Evolutionary conservation across 2,888 invertebrate genomes (phyloP).

Genomic region (Osmoderma eremita): DNA sequence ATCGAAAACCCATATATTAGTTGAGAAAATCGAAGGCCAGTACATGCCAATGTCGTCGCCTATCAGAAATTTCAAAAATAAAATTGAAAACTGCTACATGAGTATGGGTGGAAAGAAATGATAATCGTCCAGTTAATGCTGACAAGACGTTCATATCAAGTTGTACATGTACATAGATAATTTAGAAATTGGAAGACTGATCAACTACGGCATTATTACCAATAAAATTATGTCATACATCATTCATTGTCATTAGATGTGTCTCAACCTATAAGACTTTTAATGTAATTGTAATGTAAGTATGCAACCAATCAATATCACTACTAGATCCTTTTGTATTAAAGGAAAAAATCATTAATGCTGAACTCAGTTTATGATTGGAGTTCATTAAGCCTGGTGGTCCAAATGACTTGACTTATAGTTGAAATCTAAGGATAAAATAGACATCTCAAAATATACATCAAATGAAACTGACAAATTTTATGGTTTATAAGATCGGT

Average conservation of each 20-base stretch:
- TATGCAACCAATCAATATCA: no score
- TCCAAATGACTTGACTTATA: no score
- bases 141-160: constrained; percentile 1
- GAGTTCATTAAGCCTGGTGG: no score
- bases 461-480: no score
- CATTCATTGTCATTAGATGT: constrained; percentile 7
- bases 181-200: constrained; percentile 15
- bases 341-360: no score
- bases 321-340: no score
- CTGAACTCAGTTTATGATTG: no score
- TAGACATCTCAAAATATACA: no score
- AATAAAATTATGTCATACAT: constrained; percentile 7
- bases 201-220: not conserved
- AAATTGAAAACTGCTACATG: constrained; percentile 57
- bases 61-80: constrained; percentile 53
- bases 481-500: no score
- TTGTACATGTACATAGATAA: constrained; percentile 1
- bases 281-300: no score
- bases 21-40: constrained; percentile 51
- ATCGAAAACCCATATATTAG: constrained; percentile 50
- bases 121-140: not conserved
- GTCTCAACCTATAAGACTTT: no score
- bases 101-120: constrained; percentile 54
- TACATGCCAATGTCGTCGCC: constrained; percentile 61
- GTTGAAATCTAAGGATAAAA: no score